A percentile compares a stretch with the other conserved stretches of the same genome.
Evolutionary conservation across 2,888 invertebrate genomes (phyloP).

Genomic region (Autographa pulchrina): DNA sequence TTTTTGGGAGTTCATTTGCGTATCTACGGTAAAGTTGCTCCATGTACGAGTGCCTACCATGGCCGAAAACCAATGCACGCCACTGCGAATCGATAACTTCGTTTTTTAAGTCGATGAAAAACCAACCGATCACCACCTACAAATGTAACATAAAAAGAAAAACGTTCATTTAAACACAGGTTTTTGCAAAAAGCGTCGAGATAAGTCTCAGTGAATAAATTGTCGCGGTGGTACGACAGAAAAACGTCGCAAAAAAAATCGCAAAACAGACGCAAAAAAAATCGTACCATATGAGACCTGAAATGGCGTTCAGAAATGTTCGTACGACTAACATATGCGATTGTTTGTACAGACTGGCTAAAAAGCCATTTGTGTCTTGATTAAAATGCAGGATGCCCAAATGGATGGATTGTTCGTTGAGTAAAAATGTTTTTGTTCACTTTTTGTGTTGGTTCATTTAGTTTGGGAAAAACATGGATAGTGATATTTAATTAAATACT

Average conservation of each 20-base stretch:
- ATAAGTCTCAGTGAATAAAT: slow-evolving; percentile 80
- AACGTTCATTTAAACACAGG: slow-evolving; percentile 80
- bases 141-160: slow-evolving; percentile 51
- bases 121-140: slow-evolving; percentile 28
- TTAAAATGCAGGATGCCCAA: slow-evolving; percentile 55
- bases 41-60: too few relatives aligned
- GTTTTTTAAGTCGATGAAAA: slow-evolving; percentile 9
- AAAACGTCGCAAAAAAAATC: slow-evolving; percentile 42
- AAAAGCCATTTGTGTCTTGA: slow-evolving; percentile 58
- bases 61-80: too few relatives aligned
- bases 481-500: background rate
- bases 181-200: slow-evolving; percentile 68
- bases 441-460: slow-evolving; percentile 39
- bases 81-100: background rate
- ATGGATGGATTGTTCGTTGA: slow-evolving; percentile 45
- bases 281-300: slow-evolving; percentile 62
- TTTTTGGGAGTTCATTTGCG: too few relatives aligned
- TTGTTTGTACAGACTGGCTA: slow-evolving; percentile 51
- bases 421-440: slow-evolving; percentile 19
- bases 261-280: slow-evolving; percentile 49
- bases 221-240: slow-evolving; percentile 63
- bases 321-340: slow-evolving; percentile 48
- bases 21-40: too few relatives aligned
- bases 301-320: slow-evolving; percentile 59
- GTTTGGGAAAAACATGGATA: slow-evolving; percentile 13